These are phyloP conservation scores for Gymnogyps californianus DNA, from an alignment of 2,113 vertebrate genomes.

Conservation along the genomic window DNA sequence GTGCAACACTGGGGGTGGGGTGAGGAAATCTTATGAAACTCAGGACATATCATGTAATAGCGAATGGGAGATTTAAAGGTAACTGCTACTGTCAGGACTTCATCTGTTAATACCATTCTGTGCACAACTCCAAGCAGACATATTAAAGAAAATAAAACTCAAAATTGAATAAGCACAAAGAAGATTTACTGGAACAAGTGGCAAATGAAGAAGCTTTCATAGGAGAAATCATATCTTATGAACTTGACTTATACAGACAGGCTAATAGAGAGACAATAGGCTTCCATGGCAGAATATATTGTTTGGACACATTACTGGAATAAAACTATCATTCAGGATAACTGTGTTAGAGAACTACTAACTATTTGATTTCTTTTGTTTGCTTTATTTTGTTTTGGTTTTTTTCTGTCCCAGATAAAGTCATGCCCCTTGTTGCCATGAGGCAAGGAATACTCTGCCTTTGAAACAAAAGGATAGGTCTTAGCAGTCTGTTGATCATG, in stretches of 20 bases:
- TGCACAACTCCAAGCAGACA: not conserved
- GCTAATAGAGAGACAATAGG: not conserved
- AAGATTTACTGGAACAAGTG: not conserved
- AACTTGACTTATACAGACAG: not conserved
- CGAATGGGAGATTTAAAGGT: not conserved
- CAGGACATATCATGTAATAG: not conserved
- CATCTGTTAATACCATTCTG: not conserved
- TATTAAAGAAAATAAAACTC: not conserved
- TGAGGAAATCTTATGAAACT: not conserved
- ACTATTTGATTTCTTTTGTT: not conserved
- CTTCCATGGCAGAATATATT: not conserved
- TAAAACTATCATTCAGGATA: not conserved
- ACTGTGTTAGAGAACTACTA: not conserved
- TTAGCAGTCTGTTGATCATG: not conserved
- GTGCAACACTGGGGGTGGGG: not conserved
- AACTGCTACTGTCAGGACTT: not conserved
- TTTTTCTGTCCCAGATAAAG: not conserved
- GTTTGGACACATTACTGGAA: accelerated
- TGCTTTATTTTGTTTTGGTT: not conserved
- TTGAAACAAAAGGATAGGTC: not conserved
- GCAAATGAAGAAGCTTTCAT: not conserved
- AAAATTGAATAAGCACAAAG: not conserved
- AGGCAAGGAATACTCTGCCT: not conserved
- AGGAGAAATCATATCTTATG: not conserved
- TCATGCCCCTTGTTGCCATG: not conserved